Percentiles rank a stretch among this genome's conserved stretches.
Conservation (phyloP, 2,113 vertebrate species). For the Dipodomys ordii region DNA sequence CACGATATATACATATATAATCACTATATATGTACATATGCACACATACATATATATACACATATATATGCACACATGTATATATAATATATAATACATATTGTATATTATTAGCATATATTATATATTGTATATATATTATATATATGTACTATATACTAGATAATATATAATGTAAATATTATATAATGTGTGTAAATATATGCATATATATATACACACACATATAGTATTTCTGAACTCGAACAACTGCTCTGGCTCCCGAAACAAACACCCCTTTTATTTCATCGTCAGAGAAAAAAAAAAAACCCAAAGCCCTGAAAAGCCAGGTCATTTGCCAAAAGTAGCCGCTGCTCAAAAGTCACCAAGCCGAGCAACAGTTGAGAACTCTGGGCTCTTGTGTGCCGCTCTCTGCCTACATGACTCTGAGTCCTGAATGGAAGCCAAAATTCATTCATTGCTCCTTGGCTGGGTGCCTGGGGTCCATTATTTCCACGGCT, state of each 20-base stretch:
- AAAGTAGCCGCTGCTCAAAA: neutral
- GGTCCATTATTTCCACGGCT: slow-evolving; percentile 43
- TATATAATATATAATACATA: too few species aligned
- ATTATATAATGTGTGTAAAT: neutral
- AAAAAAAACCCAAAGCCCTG: neutral
- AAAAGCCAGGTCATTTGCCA: slow-evolving; percentile 28
- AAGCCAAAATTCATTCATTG: slow-evolving; percentile 59
- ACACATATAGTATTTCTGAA: neutral
- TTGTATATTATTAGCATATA: too few species aligned
- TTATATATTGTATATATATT: too few species aligned
- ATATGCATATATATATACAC: too few species aligned
- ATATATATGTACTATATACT: too few species aligned
- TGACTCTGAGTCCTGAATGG: neutral
- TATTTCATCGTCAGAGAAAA: slow-evolving; percentile 42
- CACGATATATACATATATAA: too few species aligned
- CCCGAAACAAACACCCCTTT: slow-evolving; percentile 47
- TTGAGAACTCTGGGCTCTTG: neutral
- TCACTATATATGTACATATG: too few species aligned
- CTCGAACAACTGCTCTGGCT: slow-evolving; percentile 18
- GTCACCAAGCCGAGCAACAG: neutral
- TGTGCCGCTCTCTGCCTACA: neutral
- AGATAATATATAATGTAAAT: too few species aligned
- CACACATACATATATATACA: too few species aligned
- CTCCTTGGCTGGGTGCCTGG: slow-evolving; percentile 63
- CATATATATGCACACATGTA: too few species aligned